Base-by-base conservation (phyloP, 2,888 invertebrate genomes). In the Xanthia togata region DNA sequence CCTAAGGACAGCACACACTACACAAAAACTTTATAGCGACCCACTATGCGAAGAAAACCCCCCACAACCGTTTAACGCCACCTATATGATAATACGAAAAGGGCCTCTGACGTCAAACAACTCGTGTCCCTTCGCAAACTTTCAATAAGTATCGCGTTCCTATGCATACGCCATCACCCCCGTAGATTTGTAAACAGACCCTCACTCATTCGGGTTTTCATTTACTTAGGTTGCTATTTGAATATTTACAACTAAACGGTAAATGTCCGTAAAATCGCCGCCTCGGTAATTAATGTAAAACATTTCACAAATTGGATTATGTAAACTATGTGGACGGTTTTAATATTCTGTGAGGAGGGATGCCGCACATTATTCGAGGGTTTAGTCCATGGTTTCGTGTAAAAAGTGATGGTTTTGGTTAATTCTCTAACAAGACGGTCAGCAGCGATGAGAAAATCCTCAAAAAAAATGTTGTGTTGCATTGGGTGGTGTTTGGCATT, bases 141-240 rank as follows among this genome's bases (percentile, higher is more conserved):
- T 87, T 82, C 88, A 86, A 88, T 88, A 88, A 88, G 84, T 88
- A 88, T 86, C 84, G 76, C 77, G 87, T 87, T 88, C 79, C 89
- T 87, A 88, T 88, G 88, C 86, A 87, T 81, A 88, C 86, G 73
- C 83, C 78, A 73, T 76, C 69, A 76, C 69, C 70, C 75, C 76
- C 78, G 71, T 88, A 79, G 75, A 87, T 83, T 82, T 68, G 67
- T 75, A 73, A 76, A 85, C 78, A 76, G 12, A 53, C 83, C 81
- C 81, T 73, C 78, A 65, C 80, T 77, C 78, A 71, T 82, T 77
- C 76, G 53, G 84, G 87, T 88, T 93, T 78, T 91, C 91, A 94
- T 95, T 95, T 94, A 91, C 92, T 93, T 93, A 93, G 93, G 93
- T 87, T 91, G 92, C 86, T 89, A 91, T 94, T 93, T 93, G 92